Evolutionary conservation across 2,888 invertebrate species (phyloP).

Genomic region (Stegana nigrithorax): DNA sequence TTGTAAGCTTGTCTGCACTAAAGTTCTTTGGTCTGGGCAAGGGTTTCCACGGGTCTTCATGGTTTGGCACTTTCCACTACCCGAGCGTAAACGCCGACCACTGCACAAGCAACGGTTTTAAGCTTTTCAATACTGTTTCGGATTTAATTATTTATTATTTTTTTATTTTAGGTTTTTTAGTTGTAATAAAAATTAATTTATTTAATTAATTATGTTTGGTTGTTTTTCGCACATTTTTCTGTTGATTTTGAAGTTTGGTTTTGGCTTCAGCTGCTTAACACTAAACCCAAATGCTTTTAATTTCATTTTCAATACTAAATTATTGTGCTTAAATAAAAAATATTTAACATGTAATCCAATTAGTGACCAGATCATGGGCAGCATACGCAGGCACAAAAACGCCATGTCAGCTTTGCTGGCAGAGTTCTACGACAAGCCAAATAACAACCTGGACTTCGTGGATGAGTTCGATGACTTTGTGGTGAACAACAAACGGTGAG

Average conservation of each 20-base stretch:
- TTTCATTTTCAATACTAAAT: not conserved
- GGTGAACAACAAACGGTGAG: slow-evolving; percentile 58
- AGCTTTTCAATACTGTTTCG: not conserved
- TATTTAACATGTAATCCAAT: not conserved
- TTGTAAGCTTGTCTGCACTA: slow-evolving; percentile 72
- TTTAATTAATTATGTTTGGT: not conserved
- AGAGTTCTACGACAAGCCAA: slow-evolving; percentile 74
- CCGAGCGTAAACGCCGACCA: not conserved
- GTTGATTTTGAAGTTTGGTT: not conserved
- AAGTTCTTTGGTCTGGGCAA: slow-evolving; percentile 1
- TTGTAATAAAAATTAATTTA: slow-evolving; percentile 16
- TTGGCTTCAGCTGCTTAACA: not conserved
- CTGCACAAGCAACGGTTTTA: not conserved
- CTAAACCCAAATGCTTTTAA: not conserved
- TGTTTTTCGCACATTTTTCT: slow-evolving; percentile 4
- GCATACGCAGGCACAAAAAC: slow-evolving; percentile 76
- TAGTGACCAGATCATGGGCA: slow-evolving; percentile 77
- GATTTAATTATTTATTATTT: not conserved
- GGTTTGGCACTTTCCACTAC: not conserved
- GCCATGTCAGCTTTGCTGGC: slow-evolving; percentile 78
- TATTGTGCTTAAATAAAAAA: not conserved
- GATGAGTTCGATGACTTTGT: slow-evolving; percentile 65
- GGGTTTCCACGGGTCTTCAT: too few species aligned
- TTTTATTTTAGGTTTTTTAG: slow-evolving; percentile 17
- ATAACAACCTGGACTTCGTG: slow-evolving; percentile 54